Base-by-base conservation (phyloP, 2,797 vertebrate genomes). In the Melanotaenia trifasciata region DNA sequence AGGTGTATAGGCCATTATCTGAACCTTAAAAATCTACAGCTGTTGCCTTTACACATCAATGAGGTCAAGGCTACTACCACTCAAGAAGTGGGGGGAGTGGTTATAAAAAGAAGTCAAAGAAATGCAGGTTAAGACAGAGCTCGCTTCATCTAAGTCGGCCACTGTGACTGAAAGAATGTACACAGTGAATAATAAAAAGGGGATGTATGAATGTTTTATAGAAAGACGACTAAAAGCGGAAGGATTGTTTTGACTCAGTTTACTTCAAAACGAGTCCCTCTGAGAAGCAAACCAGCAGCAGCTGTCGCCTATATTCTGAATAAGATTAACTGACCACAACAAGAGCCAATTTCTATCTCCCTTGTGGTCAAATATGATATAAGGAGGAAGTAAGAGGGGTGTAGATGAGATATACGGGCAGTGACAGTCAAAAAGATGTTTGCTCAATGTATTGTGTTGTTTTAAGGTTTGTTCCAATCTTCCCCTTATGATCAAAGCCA, bases 11-110 rank as follows among this genome's bases (percentile, higher is more conserved):
- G 18, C 7, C 28, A 18, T 62, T 58, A 33, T 72, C 45, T 76
- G 60, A 72, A 58, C 18, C 16, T 26, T 59, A 70, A 70, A 14
- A 8, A 56, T 64, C 22, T 10, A 77, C 3, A 22, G 22, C 40
- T 56, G 56, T 2, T 9, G 35, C 64, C 57, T 38, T 66, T 10
- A 63, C 40, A 58, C 40, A 58, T 38, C 57, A 77, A 67, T 32
- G 30, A 68, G 65, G 51, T 38, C 70, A 79, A 84, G 73, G 57
- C 57, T 62, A 66, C 50, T 58, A 64, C n/a, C 3, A 30, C 14
- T 30, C 24, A 9, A 16, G 59, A 53, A 64, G 35, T 28, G 56
- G 40, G 38, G 28, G 5, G 20, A 10, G 20, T 9, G 9, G 2
- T 7, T n/a, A 50, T n/a, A 63, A 14, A 18, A 24, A 54, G 4